Base-by-base conservation (phyloP, 2,113 vertebrate genomes). In the Pardalotus punctatus region DNA sequence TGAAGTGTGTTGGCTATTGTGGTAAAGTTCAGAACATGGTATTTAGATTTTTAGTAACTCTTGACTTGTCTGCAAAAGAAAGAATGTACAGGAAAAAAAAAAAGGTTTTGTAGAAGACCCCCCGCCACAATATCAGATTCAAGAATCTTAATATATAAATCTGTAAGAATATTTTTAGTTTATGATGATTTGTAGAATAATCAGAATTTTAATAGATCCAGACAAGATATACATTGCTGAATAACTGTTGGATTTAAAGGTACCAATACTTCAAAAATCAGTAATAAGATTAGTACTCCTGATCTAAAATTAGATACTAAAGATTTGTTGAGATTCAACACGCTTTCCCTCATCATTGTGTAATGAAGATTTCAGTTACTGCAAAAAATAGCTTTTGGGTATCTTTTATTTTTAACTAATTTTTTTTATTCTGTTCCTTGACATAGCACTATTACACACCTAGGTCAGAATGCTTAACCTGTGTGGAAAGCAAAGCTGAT, bases 301-400 rank as follows among this genome's bases (percentile, higher is more conserved):
- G 17, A 45, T 70, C 20, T 38, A 47, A 71, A 79, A 70, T 45
- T 24, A 38, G 31, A 13, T 53, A 38, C 14, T 35, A 79, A 77
- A 10, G 5, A 7, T 51, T 62, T 6, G 6, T 7, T 31, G 50
- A 45, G 29, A 38, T 69, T n/a, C 31, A 73, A 0, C 11, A 38
- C 12, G 23, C 1, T 4, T 12, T 10, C 2, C 1, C 5, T 21
- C 3, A 6, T 48, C 13, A 14, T 9, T 40, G 29, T n/a, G 4
- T 38, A 45, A 45, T 19, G 17, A 50, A 45, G 24, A 67, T 50
- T 88, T 81, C 20, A 4, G 12, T 81, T 91, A 40, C 31, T 62
- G 23, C 20, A 43, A 21, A 28, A 28, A 43, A 19, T 8, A 43
- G 3, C 9, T 61, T 61, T 38, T 8, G 3, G 4, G 2, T 65